Evolutionary conservation across 2,888 invertebrate genomes (phyloP).

Genomic region (Bedellia somnulentella): DNA sequence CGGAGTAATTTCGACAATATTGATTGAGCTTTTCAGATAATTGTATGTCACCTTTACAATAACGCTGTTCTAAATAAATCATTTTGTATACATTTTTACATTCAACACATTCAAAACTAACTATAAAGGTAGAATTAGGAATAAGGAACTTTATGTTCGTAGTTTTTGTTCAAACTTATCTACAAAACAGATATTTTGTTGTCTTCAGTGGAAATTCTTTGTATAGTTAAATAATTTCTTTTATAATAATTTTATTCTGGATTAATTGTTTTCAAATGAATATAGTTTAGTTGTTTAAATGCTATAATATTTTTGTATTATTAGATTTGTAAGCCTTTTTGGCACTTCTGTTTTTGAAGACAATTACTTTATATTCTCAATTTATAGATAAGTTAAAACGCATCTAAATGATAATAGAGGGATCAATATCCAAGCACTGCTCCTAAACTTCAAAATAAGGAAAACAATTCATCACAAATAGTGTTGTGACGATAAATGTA

Average conservation of each 20-base stretch:
- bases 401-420: slow-evolving; percentile 2
- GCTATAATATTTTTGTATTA: neutral
- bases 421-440: too few species aligned
- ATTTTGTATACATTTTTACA: too few species aligned
- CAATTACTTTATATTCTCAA: neutral
- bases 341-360: neutral
- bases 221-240: neutral
- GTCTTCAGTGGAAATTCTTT: too few species aligned
- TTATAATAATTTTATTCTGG: slow-evolving; percentile 1
- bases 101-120: slow-evolving; percentile 1
- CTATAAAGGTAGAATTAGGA: slow-evolving; percentile 1
- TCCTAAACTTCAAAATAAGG: too few species aligned
- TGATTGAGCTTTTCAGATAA: neutral
- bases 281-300: too few species aligned
- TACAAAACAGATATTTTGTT: too few species aligned
- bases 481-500: slow-evolving; percentile 20
- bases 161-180: slow-evolving; percentile 1
- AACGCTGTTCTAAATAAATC: slow-evolving; percentile 1
- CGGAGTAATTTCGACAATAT: neutral
- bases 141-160: slow-evolving; percentile 4
- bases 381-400: neutral
- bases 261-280: neutral
- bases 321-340: neutral
- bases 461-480: too few species aligned
- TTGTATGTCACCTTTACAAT: neutral